Percentiles rank a stretch among this genome's conserved stretches.
Evolutionary conservation across 64 coral and sea anemone species (phyloP).

Genomic region (Porites australiensis): DNA sequence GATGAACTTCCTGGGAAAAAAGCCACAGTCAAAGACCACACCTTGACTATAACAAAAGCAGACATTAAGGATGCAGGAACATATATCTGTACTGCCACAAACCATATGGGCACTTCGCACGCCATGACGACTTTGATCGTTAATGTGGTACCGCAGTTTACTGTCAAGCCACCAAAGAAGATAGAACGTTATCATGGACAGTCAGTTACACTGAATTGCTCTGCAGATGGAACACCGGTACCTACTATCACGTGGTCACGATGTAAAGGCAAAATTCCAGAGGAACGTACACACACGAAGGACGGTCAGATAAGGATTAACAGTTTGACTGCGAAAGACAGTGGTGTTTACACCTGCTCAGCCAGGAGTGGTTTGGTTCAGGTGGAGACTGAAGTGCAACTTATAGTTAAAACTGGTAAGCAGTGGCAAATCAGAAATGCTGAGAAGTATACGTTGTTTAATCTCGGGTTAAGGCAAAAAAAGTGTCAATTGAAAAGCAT

Average conservation of each 20-base stretch:
- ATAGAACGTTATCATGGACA: slow-evolving; percentile 24
- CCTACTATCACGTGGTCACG: slow-evolving; percentile 59
- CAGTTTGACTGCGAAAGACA: slow-evolving; percentile 37
- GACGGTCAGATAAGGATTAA: slow-evolving; percentile 17
- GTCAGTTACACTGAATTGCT: too few species aligned
- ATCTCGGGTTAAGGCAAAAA: too few species aligned
- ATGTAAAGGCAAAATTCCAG: slow-evolving; percentile 49
- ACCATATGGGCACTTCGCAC: slow-evolving; percentile 35
- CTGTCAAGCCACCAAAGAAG: slow-evolving; percentile 65
- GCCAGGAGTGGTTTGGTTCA: slow-evolving; percentile 41
- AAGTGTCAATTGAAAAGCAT: too few species aligned
- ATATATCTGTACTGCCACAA: slow-evolving; percentile 75
- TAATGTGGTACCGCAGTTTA: not conserved
- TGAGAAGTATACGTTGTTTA: too few species aligned
- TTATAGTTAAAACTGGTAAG: slow-evolving; percentile 49
- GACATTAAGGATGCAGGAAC: slow-evolving; percentile 59
- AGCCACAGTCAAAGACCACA: slow-evolving; percentile 40
- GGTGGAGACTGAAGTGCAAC: slow-evolving; percentile 31
- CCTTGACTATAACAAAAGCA: slow-evolving; percentile 52
- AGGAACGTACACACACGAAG: slow-evolving; percentile 17
- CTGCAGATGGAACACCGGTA: slow-evolving; percentile 29
- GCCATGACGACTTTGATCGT: slow-evolving; percentile 64
- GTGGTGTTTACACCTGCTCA: slow-evolving; percentile 55
- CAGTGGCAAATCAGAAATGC: too few species aligned
- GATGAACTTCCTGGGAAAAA: slow-evolving; percentile 54